Evolutionary conservation across 2,888 invertebrate genomes (phyloP).

Genomic region (Agrotis ipsilon): DNA sequence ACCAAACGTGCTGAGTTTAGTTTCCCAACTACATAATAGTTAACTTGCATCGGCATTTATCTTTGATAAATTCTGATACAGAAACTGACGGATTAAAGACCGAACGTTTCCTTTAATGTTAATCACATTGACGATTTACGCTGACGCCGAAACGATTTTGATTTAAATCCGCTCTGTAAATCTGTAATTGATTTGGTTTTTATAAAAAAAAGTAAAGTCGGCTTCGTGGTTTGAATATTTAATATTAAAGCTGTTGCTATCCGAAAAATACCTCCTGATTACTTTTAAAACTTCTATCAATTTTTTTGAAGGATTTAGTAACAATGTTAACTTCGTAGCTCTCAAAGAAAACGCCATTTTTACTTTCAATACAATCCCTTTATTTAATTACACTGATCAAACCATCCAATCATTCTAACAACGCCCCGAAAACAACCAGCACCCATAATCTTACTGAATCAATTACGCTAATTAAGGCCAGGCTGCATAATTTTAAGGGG

Average conservation of each 20-base stretch:
- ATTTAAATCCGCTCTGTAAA: no score
- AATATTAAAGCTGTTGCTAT: no score
- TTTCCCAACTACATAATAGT: slow-evolving; percentile 19
- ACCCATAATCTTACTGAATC: slow-evolving; percentile 32
- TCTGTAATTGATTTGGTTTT: no score
- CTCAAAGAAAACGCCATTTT: neutral
- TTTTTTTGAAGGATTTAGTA: no score
- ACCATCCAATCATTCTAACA: neutral
- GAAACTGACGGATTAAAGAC: neutral
- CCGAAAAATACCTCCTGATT: no score
- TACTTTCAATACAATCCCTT: neutral
- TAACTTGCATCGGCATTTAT: neutral
- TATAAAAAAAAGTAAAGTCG: no score
- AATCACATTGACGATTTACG: no score
- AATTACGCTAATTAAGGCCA: slow-evolving; percentile 50
- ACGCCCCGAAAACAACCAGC: slow-evolving; percentile 12
- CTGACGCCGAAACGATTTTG: no score
- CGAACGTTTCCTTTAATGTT: no score
- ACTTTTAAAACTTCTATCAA: no score
- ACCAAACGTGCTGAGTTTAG: slow-evolving; percentile 12
- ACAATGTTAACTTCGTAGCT: neutral
- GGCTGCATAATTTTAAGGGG: slow-evolving; percentile 45
- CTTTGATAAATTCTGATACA: neutral
- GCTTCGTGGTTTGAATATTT: no score
- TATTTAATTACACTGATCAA: neutral